Evolutionary conservation across 2,113 vertebrate species (phyloP).

Genomic region (Coturnix japonica): DNA sequence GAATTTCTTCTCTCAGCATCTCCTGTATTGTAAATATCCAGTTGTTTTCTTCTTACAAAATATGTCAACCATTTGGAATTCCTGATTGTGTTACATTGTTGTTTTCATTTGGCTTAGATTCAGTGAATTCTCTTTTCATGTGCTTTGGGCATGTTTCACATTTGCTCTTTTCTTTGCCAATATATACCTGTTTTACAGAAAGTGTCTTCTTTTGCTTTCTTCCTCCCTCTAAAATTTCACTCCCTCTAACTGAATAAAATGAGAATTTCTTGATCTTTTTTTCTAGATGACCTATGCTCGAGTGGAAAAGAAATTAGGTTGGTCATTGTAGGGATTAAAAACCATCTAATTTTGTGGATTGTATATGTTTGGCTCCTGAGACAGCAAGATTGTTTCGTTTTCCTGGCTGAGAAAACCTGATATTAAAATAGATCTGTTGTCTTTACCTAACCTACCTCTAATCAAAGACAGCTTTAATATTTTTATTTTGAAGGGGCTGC

Average conservation of each 20-base stretch:
- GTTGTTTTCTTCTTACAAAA: neutral
- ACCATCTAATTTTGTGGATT: neutral
- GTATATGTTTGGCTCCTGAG: neutral
- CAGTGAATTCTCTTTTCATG: neutral
- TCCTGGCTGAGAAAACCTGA: neutral
- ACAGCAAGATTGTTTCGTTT: neutral
- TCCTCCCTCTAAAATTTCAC: neutral
- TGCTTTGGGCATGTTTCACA: neutral
- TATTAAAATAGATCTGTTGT: neutral
- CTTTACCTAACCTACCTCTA: neutral
- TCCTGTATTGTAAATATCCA: neutral
- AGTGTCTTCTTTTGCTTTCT: neutral
- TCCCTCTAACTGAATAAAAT: neutral
- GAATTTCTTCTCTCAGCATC: neutral
- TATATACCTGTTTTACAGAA: neutral
- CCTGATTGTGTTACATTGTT: neutral
- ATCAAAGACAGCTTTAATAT: neutral
- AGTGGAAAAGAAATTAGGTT: neutral
- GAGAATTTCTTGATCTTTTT: neutral
- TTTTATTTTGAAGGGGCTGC: neutral
- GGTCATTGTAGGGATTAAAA: neutral
- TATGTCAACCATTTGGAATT: neutral
- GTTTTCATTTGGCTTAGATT: neutral
- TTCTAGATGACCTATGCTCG: neutral
- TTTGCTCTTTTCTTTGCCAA: neutral